Evolutionary conservation across 2,888 invertebrate species (phyloP), one percentile per base, ranked within the genome.

Genomic region (Fissipunctia ypsillon): DNA sequence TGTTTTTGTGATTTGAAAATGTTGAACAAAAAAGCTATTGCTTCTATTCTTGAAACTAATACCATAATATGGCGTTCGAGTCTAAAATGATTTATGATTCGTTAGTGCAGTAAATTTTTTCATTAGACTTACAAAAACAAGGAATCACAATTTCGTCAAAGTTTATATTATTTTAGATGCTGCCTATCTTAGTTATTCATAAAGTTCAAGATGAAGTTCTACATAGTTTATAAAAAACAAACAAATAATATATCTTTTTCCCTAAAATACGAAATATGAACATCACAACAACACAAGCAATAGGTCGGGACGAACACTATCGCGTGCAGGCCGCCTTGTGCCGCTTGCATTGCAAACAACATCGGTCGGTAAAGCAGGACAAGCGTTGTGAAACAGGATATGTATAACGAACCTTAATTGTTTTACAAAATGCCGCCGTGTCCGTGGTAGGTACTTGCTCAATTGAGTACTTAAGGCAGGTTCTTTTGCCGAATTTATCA

Each of bases 301-400:
- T 69, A 74, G 73, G 28, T 64, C 73, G 74, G 52, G 64, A 76
- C 83, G 71, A 63, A 52, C 60, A 59, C 14, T 52, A 81, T 84
- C 79, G 85, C 83, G 83, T 86, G 86, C 68, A 54, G 28, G 50
- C 50, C 76, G 80, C 76, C 61, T 69, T 72, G 83, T 76, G 64
- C 57, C 71, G 67, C 63, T 60, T 81, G 68, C 73, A 76, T 86
- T 69, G 69, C 76, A 67, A 77, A 85, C 54, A 69, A 71, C 48
- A 69, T 54, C 38, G 57, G 67, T 19, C 60, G 66, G 56, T 31
- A 69, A 74, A 74, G 31, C 84, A 81, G 84, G 83, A 81, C 78
- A 69, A 38, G 50, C 31, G 52, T 84, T 75, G 61, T 65, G 77
- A 75, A 86, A 86, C 86, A 86, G 86, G 86, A 86, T 84, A 81